Percentiles rank a stretch among this genome's conserved stretches.
phyloP scores from a whole-genome alignment of 2,797 vertebrate species.

The Discoglossus pictus region DNA sequence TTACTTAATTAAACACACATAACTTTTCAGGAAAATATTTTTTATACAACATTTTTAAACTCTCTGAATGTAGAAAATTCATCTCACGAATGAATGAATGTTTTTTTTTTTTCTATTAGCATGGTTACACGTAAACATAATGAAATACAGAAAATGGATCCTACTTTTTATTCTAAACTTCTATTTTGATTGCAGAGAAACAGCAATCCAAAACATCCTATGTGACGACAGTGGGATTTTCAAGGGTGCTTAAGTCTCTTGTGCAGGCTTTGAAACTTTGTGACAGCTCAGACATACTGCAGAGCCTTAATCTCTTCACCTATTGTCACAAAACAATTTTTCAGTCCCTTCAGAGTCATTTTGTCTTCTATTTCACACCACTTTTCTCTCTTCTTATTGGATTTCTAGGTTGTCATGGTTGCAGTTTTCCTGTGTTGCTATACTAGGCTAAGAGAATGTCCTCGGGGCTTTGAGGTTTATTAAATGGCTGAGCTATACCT shows the following conservation, averaged over 20 bases:
- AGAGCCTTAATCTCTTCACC: conserved; percentile 53
- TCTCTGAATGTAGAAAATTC: too few species aligned
- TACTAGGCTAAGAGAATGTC: conserved; percentile 52
- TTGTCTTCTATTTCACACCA: conserved; percentile 54
- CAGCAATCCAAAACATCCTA: conserved; percentile 28
- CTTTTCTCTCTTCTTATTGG: conserved; percentile 52
- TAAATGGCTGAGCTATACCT: conserved; percentile 51
- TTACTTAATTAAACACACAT: too few species aligned
- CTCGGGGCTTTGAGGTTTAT: conserved; percentile 53
- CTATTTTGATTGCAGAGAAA: conserved; percentile 27
- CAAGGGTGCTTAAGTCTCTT: conserved; percentile 53
- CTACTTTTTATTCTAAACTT: conserved; percentile 31
- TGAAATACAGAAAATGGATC: too few species aligned
- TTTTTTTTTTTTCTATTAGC: too few species aligned
- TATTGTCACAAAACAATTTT: conserved; percentile 54
- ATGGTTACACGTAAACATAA: too few species aligned
- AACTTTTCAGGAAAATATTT: too few species aligned
- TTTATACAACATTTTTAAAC: too few species aligned
- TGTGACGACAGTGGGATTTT: conserved; percentile 46
- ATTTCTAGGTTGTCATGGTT: conserved; percentile 52
- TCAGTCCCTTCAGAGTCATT: conserved; percentile 53
- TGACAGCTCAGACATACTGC: conserved; percentile 52
- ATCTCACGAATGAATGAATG: too few species aligned
- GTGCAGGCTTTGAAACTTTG: conserved; percentile 48
- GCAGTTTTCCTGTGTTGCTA: conserved; percentile 50